phyloP scores from a whole-genome alignment of 2,797 vertebrate species.

The Phrynocephalus guinanensis region DNA sequence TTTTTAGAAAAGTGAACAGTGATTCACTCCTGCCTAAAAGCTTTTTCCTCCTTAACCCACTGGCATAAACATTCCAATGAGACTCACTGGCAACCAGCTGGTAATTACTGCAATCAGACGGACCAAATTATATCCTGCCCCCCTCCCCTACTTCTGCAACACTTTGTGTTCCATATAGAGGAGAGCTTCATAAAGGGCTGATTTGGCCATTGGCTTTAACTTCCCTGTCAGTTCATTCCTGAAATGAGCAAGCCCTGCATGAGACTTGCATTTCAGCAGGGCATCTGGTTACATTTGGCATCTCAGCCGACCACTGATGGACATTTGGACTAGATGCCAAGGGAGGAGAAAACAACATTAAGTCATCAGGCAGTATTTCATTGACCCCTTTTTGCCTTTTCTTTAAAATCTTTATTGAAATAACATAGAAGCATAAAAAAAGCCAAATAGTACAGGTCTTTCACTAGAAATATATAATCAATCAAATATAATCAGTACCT shows the following conservation, averaged over 20 bases:
- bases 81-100: slow-evolving; percentile 58
- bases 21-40: slow-evolving; percentile 53
- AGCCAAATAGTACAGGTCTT: too few relatives aligned
- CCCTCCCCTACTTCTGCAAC: slow-evolving; percentile 21
- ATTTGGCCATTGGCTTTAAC: slow-evolving; percentile 60
- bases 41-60: slow-evolving; percentile 51
- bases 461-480: too few relatives aligned
- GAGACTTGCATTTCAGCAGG: slow-evolving; percentile 49
- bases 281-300: slow-evolving; percentile 10
- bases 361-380: background rate
- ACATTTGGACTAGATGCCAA: background rate
- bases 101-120: slow-evolving; percentile 70
- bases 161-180: slow-evolving; percentile 62
- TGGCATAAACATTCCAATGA: slow-evolving; percentile 38
- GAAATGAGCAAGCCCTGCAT: slow-evolving; percentile 58
- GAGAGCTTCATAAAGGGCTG: slow-evolving; percentile 55
- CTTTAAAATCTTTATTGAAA: too few relatives aligned
- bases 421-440: too few relatives aligned
- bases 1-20: background rate
- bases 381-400: background rate
- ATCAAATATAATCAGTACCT: too few relatives aligned
- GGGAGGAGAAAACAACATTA: slow-evolving; percentile 37
- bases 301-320: slow-evolving; percentile 1
- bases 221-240: slow-evolving; percentile 58
- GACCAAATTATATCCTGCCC: slow-evolving; percentile 60